Evolutionary conservation across 2,888 invertebrate genomes (phyloP), one percentile per base, ranked within the genome.

Genomic region (Nymphalis urticae): DNA sequence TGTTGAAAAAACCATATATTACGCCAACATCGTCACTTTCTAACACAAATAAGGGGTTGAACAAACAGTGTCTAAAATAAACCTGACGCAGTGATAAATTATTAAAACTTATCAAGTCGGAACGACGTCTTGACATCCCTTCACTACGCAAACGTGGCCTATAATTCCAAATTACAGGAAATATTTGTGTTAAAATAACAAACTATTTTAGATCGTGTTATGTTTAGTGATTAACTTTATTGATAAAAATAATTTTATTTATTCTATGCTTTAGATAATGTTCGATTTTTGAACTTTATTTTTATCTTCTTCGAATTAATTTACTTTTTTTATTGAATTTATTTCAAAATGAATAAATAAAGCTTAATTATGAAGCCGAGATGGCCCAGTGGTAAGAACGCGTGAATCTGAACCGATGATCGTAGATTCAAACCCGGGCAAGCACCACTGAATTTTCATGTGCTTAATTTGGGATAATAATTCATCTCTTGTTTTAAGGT

Each of bases 1-100:
- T 58, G 62, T 58, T 54, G n/a, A 36, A 68, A 65, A 47, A 66
- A 47, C 58, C 58, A 66, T 68, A 68, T 71, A 66, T 64, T 68
- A 66, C 21, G 64, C 62, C 68, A 70, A 65, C 66, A 64, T 68
- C 73, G 63, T 68, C 65, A 68, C 67, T 70, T 72, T 62, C 68
- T 65, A 63, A 67, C 73, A 68, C 71, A 73, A 75, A 74, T 73
- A 70, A 71, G 71, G 70, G 70, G 64, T 68, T 65, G 62, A 71
- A 68, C 66, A 73, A 73, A 73, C 73, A 73, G 67, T 72, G 69
- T 72, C 72, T 75, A 75, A 76, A 75, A 75, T 77, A 72, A 75
- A 75, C 75, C 72, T 74, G 75, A 76, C 76, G 72, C 59, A 58
- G 71, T 72, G 75, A 76, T 76, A 76, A 76, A 76, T 76, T 75